Evolutionary conservation across 2,888 invertebrate species (phyloP).

Genomic region (Halictus quadricinctus): DNA sequence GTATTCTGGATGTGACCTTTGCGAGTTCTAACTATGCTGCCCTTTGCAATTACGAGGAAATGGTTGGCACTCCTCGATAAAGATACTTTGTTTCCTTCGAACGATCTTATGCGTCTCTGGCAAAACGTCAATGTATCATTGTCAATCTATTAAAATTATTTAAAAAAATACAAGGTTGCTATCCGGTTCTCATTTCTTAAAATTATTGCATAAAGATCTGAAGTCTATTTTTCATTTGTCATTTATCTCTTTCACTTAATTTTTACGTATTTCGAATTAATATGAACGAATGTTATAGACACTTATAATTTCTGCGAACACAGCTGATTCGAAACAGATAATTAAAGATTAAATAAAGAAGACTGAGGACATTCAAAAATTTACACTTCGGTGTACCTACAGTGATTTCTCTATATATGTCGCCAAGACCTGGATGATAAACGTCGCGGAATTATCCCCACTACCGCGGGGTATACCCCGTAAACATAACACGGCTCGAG

Average conservation of each 20-base stretch:
- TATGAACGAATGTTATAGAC: background rate
- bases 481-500: no score
- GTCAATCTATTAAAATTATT: no score
- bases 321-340: background rate
- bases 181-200: no score
- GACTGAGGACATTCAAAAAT: background rate
- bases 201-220: no score
- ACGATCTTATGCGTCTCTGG: background rate
- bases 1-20: conserved; percentile 1
- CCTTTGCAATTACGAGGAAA: conserved; percentile 2
- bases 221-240: background rate
- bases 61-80: background rate
- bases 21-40: background rate
- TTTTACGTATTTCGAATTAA: background rate
- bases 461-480: no score
- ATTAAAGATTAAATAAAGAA: background rate
- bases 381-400: background rate
- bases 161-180: background rate
- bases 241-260: background rate
- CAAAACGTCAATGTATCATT: background rate
- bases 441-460: no score
- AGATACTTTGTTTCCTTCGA: background rate
- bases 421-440: no score
- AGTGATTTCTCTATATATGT: no score
- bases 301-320: background rate